A percentile compares a stretch with the other conserved stretches of the same genome.
phyloP scores from a whole-genome alignment of 1,140 invertebrate genomes.

The Ceratina calcarata region DNA sequence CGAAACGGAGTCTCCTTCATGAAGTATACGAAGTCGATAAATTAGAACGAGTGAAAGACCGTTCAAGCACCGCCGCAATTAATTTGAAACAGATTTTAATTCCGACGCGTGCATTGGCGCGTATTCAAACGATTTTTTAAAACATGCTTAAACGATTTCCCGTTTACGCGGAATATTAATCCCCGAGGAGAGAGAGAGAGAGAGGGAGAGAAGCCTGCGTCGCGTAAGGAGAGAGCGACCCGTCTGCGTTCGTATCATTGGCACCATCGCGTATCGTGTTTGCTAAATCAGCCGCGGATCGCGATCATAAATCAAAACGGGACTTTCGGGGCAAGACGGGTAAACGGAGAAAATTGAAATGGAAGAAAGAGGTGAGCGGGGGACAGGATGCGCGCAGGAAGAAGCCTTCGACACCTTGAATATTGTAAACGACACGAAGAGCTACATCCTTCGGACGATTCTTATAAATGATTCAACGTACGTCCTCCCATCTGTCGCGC shows the following conservation, averaged over 20 bases:
- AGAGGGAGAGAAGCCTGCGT: conserved; percentile 1
- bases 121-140: no score
- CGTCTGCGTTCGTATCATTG: conserved; percentile 19
- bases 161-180: conserved; percentile 31
- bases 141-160: background rate
- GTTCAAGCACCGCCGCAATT: no score
- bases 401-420: conserved; percentile 20
- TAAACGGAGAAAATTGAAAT: background rate
- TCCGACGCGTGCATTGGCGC: no score
- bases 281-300: conserved; percentile 32
- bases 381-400: background rate
- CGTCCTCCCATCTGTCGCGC: conserved; percentile 18
- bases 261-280: background rate
- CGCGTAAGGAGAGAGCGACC: conserved; percentile 14
- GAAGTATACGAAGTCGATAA: no score
- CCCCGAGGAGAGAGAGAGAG: no score
- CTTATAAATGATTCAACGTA: conserved; percentile 42
- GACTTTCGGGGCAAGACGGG: background rate
- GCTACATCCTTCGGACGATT: conserved; percentile 7
- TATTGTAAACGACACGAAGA: conserved; percentile 35
- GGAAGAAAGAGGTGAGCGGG: background rate
- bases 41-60: background rate
- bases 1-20: no score
- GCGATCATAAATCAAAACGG: conserved; percentile 28
- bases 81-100: conserved; percentile 21